Evolutionary conservation across 2,797 vertebrate species (phyloP).

Genomic region (Telmatherina bonti): DNA sequence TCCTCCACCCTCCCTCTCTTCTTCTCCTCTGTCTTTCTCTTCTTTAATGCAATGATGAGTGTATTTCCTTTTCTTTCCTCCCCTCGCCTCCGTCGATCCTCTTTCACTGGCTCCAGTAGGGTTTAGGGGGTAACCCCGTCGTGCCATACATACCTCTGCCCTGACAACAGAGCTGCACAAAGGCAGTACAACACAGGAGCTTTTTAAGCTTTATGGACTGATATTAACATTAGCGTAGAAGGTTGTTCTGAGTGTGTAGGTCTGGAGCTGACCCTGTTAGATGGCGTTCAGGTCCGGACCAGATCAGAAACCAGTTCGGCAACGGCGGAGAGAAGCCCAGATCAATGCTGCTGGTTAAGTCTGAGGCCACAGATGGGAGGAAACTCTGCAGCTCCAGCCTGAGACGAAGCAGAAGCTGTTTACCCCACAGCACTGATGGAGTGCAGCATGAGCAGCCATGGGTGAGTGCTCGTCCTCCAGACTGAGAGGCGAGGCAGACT

Average conservation of each 20-base stretch:
- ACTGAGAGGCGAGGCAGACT: constrained; percentile 49
- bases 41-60: constrained; percentile 72
- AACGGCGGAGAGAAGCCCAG: constrained; percentile 3
- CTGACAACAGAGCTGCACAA: constrained; percentile 78
- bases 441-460: constrained; percentile 71
- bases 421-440: constrained; percentile 63
- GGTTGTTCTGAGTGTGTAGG: constrained; percentile 15
- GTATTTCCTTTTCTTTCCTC: constrained; percentile 74
- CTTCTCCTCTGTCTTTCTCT: constrained; percentile 49
- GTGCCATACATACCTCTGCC: constrained; percentile 74
- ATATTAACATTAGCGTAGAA: constrained; percentile 59
- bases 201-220: constrained; percentile 62
- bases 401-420: constrained; percentile 46
- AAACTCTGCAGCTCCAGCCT: constrained; percentile 14
- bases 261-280: constrained; percentile 36
- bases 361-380: constrained; percentile 25
- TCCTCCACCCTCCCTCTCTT: constrained; percentile 30
- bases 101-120: constrained; percentile 65
- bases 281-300: constrained; percentile 28
- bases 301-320: constrained; percentile 31
- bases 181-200: constrained; percentile 57
- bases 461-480: constrained; percentile 36
- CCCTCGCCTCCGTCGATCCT: constrained; percentile 65
- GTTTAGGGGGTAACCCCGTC: constrained; percentile 63
- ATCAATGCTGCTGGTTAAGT: constrained; percentile 46